Conservation (phyloP, 2,888 invertebrate species). For the Erynnis tages region DNA sequence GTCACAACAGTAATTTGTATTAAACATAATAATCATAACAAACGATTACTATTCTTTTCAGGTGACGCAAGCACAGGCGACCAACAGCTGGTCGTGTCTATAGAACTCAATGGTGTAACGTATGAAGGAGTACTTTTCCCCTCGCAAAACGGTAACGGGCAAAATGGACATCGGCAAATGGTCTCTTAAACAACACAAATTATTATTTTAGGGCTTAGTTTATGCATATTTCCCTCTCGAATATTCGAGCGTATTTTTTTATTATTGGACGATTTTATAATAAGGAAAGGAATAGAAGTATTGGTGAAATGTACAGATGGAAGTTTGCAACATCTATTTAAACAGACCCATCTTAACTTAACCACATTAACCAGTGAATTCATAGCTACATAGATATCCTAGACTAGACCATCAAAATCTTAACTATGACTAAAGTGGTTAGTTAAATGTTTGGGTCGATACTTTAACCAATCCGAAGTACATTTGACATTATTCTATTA, state of each 20-base stretch:
- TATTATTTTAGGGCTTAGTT: constrained; percentile 16
- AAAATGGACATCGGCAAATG: constrained; percentile 70
- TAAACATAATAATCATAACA: background rate
- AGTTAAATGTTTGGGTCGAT: background rate
- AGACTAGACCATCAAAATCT: background rate
- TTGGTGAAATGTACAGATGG: background rate
- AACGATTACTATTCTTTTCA: constrained; percentile 59
- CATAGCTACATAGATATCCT: background rate
- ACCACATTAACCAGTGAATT: constrained; percentile 17
- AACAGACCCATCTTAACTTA: constrained; percentile 15
- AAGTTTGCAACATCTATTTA: background rate
- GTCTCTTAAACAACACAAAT: constrained; percentile 55
- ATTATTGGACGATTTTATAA: background rate
- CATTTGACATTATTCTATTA: background rate
- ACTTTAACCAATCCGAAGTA: background rate
- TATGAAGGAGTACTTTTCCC: constrained; percentile 96
- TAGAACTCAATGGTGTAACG: constrained; percentile 97
- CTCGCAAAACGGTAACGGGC: constrained; percentile 64
- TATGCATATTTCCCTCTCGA: constrained; percentile 19
- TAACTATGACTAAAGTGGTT: constrained; percentile 6
- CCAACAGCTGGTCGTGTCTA: constrained; percentile 94
- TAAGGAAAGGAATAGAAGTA: background rate
- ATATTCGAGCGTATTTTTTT: background rate
- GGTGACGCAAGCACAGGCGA: constrained; percentile 92
- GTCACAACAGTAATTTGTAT: too few relatives aligned